Conservation (phyloP, 2,888 invertebrate species). For the Ctenicera cuprea region DNA sequence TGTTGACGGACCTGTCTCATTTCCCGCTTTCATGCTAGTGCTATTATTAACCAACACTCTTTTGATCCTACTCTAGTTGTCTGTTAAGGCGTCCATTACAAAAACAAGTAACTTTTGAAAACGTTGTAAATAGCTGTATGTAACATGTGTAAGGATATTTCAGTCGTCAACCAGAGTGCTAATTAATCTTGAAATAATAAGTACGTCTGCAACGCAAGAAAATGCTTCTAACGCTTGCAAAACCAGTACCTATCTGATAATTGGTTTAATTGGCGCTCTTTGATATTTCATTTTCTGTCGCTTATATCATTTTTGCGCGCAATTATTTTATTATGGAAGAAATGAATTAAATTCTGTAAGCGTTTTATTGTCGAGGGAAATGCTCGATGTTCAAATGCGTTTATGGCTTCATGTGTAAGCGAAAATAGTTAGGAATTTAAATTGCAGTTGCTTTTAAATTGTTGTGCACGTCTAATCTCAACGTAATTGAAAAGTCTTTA, state of each 20-base stretch:
- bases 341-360: neutral
- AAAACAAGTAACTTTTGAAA: no score
- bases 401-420: neutral
- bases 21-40: no score
- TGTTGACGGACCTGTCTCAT: no score
- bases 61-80: no score
- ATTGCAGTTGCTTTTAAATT: neutral
- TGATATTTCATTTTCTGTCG: slow-evolving; percentile 12
- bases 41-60: no score
- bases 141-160: neutral
- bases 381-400: neutral
- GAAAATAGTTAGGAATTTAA: neutral
- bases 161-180: slow-evolving; percentile 3
- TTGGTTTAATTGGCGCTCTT: slow-evolving; percentile 18
- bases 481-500: slow-evolving; percentile 13
- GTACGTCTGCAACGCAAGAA: slow-evolving; percentile 7
- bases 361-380: neutral
- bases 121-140: neutral
- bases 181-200: slow-evolving; percentile 19
- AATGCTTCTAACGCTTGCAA: slow-evolving; percentile 20
- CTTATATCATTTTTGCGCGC: neutral
- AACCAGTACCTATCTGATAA: slow-evolving; percentile 19
- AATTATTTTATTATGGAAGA: slow-evolving; percentile 9
- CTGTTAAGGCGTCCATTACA: no score
- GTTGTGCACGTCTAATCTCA: slow-evolving; percentile 16